Base-by-base conservation (phyloP, 2,888 invertebrate species). In the Polietes domitor region DNA sequence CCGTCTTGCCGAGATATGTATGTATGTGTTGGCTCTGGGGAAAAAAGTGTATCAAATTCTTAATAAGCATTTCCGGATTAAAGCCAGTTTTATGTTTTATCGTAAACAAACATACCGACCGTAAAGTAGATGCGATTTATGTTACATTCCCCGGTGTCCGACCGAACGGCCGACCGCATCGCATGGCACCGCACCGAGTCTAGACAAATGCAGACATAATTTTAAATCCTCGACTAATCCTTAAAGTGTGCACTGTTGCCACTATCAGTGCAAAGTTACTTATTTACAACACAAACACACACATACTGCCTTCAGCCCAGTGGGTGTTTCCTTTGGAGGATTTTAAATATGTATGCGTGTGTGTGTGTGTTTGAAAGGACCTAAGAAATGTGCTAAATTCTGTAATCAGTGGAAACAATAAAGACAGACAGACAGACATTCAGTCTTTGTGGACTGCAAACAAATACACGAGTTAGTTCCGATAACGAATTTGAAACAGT, bases 21-120 rank as follows among this genome's bases (percentile, higher is more conserved):
- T 15, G n/a, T 4, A 32, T 32, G n/a, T 15, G 12, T n/a, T 1
- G n/a, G n/a, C 47, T 47, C 47, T 15, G 47, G 2, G n/a, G 65
- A n/a, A 70, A 73, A 76, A 84, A 81, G 10, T 84, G 76, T 81
- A 84, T 78, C 76, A 79, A 81, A 84, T 70, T 81, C 78, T 78
- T 81, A 81, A 81, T 76, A 84, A 79, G 73, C 81, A 76, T 81
- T 81, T 84, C 84, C 78, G 84, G 81, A 79, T 84, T 84, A 73
- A 70, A 21, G 53, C 55, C 15, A 41, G 65, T 72, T 75, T 78
- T 81, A 76, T 68, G 68, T 76, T 76, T 81, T 84, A 79, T 78
- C 81, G 17, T 63, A 70, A 83, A 63, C 74, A 83, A 80, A 83
- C 80, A 80, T 12, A 50, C 53, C 70, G 10, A 43, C 65, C 58